phyloP scores from a whole-genome alignment of 1,140 invertebrate genomes.

The Platyscapa corneri region DNA sequence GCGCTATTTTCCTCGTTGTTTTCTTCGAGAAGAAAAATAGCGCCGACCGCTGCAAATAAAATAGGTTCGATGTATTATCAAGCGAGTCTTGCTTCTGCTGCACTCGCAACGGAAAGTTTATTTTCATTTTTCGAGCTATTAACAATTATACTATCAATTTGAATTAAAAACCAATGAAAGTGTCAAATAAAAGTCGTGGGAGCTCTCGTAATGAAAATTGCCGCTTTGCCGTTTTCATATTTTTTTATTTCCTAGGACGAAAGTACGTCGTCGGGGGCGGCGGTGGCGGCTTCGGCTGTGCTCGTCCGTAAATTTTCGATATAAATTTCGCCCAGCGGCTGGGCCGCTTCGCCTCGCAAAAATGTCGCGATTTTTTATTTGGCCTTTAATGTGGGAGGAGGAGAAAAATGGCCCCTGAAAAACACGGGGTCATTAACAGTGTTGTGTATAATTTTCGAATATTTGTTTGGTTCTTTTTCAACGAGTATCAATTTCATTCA shows the following conservation, averaged over 20 bases:
- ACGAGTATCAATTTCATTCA: slow-evolving; percentile 15
- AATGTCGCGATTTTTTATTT: background rate
- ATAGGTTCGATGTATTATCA: background rate
- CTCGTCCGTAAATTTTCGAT: background rate
- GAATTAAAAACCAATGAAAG: background rate
- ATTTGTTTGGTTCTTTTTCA: background rate
- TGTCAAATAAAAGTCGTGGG: background rate
- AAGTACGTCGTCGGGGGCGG: too few relatives aligned
- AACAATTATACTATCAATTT: background rate
- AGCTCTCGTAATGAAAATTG: background rate
- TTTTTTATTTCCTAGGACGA: background rate
- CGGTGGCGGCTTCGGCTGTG: background rate
- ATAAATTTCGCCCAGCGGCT: too few relatives aligned
- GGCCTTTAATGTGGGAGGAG: background rate
- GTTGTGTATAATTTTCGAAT: background rate
- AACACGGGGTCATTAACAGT: background rate
- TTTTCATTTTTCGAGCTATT: background rate
- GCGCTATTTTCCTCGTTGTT: background rate
- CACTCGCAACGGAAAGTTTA: background rate
- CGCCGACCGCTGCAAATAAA: background rate
- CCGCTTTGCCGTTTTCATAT: background rate
- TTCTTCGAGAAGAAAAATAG: background rate
- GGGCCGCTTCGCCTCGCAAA: too few relatives aligned
- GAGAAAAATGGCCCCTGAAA: background rate
- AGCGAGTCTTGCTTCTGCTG: background rate